phyloP scores from a whole-genome alignment of 1,140 invertebrate genomes.

The Drosophila biarmipes region DNA sequence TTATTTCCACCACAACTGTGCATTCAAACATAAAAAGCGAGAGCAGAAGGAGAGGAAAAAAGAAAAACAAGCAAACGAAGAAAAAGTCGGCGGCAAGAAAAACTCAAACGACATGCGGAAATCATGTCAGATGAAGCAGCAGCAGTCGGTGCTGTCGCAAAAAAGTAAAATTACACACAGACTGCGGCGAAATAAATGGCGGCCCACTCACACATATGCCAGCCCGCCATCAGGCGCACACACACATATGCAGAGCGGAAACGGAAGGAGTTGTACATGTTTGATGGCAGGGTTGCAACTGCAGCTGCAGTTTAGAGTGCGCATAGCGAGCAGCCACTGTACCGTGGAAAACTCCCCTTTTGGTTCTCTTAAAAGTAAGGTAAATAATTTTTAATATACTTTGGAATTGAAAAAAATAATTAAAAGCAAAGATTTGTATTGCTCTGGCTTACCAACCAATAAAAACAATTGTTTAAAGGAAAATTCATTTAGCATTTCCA shows the following conservation, averaged over 20 bases:
- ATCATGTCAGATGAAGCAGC: conserved; percentile 80
- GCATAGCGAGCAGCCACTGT: conserved; percentile 32
- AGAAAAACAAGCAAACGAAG: conserved; percentile 55
- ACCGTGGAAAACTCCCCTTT: conserved; percentile 3
- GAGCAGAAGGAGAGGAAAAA: conserved; percentile 9
- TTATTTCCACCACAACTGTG: conserved; percentile 18
- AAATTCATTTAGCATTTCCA: background rate
- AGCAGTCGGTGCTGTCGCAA: conserved; percentile 45
- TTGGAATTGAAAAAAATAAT: too few species aligned
- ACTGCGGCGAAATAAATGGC: conserved; percentile 63
- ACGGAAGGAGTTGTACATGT: conserved; percentile 75
- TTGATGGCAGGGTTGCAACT: conserved; percentile 49
- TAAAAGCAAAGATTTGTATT: too few species aligned
- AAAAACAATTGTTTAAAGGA: too few species aligned
- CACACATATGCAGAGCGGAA: conserved; percentile 43
- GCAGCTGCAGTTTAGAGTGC: conserved; percentile 21
- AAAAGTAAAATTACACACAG: conserved; percentile 40
- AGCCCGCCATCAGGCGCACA: conserved; percentile 11
- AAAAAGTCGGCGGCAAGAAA: conserved; percentile 55
- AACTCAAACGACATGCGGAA: conserved; percentile 80
- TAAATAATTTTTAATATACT: too few species aligned
- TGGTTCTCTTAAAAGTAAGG: background rate
- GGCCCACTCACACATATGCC: conserved; percentile 48
- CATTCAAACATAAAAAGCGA: conserved; percentile 21
- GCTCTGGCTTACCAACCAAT: too few species aligned